These are phyloP conservation scores for Peromyscus attwateri DNA, from an alignment of 2,797 vertebrate species.

Conservation along the genomic window DNA sequence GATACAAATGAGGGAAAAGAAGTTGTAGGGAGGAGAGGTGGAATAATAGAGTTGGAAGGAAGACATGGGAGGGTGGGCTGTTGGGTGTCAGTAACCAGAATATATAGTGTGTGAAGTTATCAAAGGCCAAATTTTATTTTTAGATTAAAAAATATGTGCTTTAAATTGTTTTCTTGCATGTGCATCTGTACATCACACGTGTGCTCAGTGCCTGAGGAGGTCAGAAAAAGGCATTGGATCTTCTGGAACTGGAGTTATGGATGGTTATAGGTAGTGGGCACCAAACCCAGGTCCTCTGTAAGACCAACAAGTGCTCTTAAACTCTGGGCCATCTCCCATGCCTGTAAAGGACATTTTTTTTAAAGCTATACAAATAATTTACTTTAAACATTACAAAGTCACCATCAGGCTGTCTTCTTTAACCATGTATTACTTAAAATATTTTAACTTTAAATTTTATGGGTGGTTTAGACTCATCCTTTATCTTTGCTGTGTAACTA, in stretches of 20 bases:
- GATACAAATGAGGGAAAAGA: not conserved
- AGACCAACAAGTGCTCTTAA: not conserved
- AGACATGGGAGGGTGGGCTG: not conserved
- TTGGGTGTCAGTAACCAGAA: not conserved
- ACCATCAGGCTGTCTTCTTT: not conserved
- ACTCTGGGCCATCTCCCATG: not conserved
- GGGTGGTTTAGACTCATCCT: not conserved
- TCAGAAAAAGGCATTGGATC: not conserved
- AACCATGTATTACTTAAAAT: not conserved
- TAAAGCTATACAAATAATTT: not conserved
- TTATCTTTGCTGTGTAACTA: not conserved
- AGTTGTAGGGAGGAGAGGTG: not conserved
- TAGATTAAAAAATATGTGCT: not conserved
- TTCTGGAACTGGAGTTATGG: not conserved
- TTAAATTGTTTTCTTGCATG: not conserved
- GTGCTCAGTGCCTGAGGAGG: not conserved
- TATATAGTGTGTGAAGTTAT: not conserved
- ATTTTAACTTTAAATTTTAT: not conserved
- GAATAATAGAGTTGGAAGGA: not conserved
- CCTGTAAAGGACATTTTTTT: not conserved
- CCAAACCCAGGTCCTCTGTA: not conserved
- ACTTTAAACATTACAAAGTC: slow-evolving; percentile 22
- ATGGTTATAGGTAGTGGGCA: not conserved
- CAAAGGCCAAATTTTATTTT: not conserved
- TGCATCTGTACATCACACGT: not conserved